Base-by-base conservation (phyloP, 2,888 invertebrate genomes). In the Synergus japonicus region DNA sequence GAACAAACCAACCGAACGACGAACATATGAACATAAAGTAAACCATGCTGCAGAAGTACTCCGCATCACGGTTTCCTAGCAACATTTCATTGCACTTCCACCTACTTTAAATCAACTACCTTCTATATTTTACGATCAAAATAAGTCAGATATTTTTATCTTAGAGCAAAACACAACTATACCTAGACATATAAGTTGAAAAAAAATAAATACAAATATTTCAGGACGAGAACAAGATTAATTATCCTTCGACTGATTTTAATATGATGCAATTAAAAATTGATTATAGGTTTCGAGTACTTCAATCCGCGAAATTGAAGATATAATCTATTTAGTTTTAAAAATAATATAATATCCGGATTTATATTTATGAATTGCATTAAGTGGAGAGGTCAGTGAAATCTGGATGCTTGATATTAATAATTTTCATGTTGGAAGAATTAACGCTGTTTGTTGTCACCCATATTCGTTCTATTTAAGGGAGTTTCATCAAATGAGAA, bases 241-340 rank as follows among this genome's bases (percentile, higher is more conserved):
- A 69, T 69, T 69, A 69, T 49, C 4, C 69, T 69, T 69, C 8
- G 69, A 69, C 49, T 29, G 49, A 69, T 49, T 69, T 29, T 69
- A 13, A 69, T 49, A 69, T 69, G 49, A 69, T 69, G 69, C 69
- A 69, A 69, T 49, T 69, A 4, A 44, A 44, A 44, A 13, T 15
- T 46, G 49, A 69, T 69, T 69, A 66, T 44, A 15, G 18, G 15
- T 18, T 13, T 49, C 15, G n/a, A n/a, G n/a, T n/a, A n/a, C n/a
- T n/a, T n/a, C n/a, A 18, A 22, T 22, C 22, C 22, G 1, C 1
- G 22, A 3, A 22, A 60, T 60, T 60, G 18, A 22, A 22, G 9
- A 60, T 4, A 22, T 9, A 4, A 12, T n/a, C 8, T n/a, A 54
- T 0, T n/a, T 8, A 54, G n/a, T n/a, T n/a, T n/a, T n/a, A n/a